Evolutionary conservation across 2,888 invertebrate genomes (phyloP).

Genomic region (Heterodera filipjevi): DNA sequence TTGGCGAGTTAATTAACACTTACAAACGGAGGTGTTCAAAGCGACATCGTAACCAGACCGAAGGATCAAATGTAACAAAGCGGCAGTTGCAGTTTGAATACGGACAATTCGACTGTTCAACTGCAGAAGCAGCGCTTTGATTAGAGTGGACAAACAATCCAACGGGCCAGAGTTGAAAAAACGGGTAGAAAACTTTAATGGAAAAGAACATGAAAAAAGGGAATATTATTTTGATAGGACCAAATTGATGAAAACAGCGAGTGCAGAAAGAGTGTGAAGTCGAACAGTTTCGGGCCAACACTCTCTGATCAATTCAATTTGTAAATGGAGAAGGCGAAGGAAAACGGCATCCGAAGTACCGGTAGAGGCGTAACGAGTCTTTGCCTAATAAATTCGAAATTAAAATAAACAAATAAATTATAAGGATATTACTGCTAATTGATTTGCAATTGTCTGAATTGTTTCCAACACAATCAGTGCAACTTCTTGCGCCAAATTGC

Average conservation of each 20-base stretch:
- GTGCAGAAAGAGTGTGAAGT: slow-evolving; percentile 86
- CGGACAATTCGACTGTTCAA: slow-evolving; percentile 55
- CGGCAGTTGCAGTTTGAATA: slow-evolving; percentile 62
- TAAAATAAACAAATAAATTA: background rate
- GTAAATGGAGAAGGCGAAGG: slow-evolving; percentile 81
- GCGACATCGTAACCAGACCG: slow-evolving; percentile 56
- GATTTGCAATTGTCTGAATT: slow-evolving; percentile 61
- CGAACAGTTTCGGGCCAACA: slow-evolving; percentile 88
- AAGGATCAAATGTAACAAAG: slow-evolving; percentile 59
- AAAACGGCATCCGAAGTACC: slow-evolving; percentile 70
- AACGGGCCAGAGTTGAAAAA: slow-evolving; percentile 58
- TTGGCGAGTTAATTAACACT: too few relatives aligned
- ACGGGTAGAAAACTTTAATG: slow-evolving; percentile 48
- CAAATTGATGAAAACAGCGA: slow-evolving; percentile 87
- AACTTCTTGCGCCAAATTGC: slow-evolving; percentile 73
- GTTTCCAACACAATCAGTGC: slow-evolving; percentile 86
- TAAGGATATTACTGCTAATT: slow-evolving; percentile 45
- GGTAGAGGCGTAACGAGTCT: slow-evolving; percentile 19
- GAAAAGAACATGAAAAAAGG: slow-evolving; percentile 11
- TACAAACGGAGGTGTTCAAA: slow-evolving; percentile 13
- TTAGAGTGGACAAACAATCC: slow-evolving; percentile 56
- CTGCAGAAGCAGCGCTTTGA: slow-evolving; percentile 57
- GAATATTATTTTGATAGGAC: slow-evolving; percentile 43
- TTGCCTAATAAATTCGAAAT: background rate
- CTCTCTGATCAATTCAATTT: slow-evolving; percentile 82